Base-by-base conservation (phyloP, 64 coral and sea anemone species). In the Acropora yongei region DNA sequence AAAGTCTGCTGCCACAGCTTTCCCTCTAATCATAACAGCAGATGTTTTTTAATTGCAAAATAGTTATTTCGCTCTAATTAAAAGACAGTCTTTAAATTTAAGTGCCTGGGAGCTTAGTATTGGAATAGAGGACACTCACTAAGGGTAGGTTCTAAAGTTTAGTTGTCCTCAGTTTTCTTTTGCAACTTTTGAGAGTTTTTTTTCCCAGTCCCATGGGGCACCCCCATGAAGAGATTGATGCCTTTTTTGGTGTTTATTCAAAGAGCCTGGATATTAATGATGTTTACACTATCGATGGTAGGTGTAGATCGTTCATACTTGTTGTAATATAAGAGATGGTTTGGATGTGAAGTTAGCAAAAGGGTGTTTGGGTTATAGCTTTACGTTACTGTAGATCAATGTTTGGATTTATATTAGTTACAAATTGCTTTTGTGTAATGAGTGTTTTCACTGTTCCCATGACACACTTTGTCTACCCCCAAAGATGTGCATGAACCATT, bases 221-320 rank as follows among this genome's bases (percentile, higher is more conserved):
- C 44, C 78, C 87, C 1, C 93, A 90, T 85, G 93, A 94, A 14
- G 93, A 94, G 5, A 94, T 86, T 50, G 93, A 94, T 94, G 93
- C 93, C 0, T 88, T 89, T 51, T 94, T 94, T 79, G 87, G 93
- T 1, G 87, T 94, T 1, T 78, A 89, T 19, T 83, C 93, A 3
- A 57, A 94, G 60, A 65, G 72, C 47, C 49, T 94, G 18, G 41
- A 41, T 1, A 3, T 57, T 45, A 11, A 49, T 12, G 93, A 94
- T 53, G 55, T 89, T 49, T 94, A 89, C 72, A 78, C 73, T 11
- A 74, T 93, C 42, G 86, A 88, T 60, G 92, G 92, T 88, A 93
- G 39, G 76, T 82, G 16, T 55, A 55, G 30, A 30, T 30, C 30
- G 30, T 30, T 30, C 51, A 55, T 55, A 55, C 10, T 9, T 55